Evolutionary conservation across 2,888 invertebrate species (phyloP), one percentile per base, ranked within the genome.

Genomic region (Encarsia formosa): DNA sequence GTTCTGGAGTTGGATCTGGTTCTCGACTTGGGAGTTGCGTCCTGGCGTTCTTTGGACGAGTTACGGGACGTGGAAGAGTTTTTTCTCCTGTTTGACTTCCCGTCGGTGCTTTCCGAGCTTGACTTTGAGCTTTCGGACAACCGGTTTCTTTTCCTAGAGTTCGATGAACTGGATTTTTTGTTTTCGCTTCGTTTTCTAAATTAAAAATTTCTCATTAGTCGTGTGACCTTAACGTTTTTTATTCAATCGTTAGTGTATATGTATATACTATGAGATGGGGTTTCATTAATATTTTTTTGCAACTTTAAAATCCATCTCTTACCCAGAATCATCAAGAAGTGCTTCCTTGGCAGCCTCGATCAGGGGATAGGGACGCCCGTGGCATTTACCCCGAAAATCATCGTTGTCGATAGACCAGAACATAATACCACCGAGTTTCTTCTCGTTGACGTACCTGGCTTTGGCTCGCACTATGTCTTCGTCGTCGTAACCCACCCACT

Each of bases 371-470:
- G 91, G 87, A 68, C 87, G 86, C 22, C 83, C 87, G 60, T 88
- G 88, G 68, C 94, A 94, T 29, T 81, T 82, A n/a, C 94, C 94
- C 40, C 93, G 82, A 79, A 94, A 95, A 69, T 95, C 94, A 59
- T 95, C 94, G 70, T 92, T 94, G 75, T 94, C 94, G 62, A 95
- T 88, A 0, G 93, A 89, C 91, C 91, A 91, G 75, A 90, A 90
- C 91, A 91, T 91, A 43, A 91, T 90, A 67, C 94, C 94, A 63
- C 94, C 94, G 20, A 94, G 79, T 46, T 85, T 83, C 60, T 88
- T 86, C 54, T 91, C 86, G 26, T 85, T 87, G 1, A 91, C 93
- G 68, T 91, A 94, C 63, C 86, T 83, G 0, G 90, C 86, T 79
- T 95, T 93, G 67, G 82, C 84, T 65, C 80, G 81, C 0, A 89